Base-by-base conservation (phyloP, 1,140 invertebrate species). In the Drosophila lacertosa region DNA sequence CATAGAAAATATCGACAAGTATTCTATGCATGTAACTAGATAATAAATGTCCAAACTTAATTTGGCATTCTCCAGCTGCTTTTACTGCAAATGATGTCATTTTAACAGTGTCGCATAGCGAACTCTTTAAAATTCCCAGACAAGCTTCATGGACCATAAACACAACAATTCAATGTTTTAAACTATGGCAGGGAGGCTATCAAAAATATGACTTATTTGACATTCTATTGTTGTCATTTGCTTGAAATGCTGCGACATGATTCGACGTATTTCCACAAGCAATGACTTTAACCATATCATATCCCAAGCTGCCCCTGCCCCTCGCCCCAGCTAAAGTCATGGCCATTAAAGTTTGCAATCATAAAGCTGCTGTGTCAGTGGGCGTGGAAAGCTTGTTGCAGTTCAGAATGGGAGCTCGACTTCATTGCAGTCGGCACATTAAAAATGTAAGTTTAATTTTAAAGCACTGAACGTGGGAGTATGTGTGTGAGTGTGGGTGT, bases 371-470 rank as follows among this genome's bases (percentile, higher is more conserved):
- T 58, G 15, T 26, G 22, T 16, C 15, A 29, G 37, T 40, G 53
- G 74, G 33, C 15, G 18, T n/a, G 26, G 29, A 22, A 16, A 3
- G 24, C 4, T 9, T 5, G 26, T 9, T 5, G 26, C 15, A 13
- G 11, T 42, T n/a, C 59, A 15, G 35, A 13, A 16, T 15, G 53
- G 4, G 18, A 13, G 11, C 3, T 18, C 33, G 63, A 58, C 55
- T 67, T 67, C 33, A 33, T 67, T 55, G 9, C 53, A 32, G 35
- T 57, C 57, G 57, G 58, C 45, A 39, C 78, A 82, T 82, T 82
- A 83, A 82, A 74, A 83, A 82, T 83, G 78, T 74, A 83, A 77
- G 77, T 79, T 82, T 81, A 67, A 82, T 82, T 82, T 81, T 77
- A 82, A 81, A 82, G 78, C 77, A 53, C 20, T 13, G 18, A 1